phyloP scores from a whole-genome alignment of 2,113 vertebrate genomes.

The Equus quagga region DNA sequence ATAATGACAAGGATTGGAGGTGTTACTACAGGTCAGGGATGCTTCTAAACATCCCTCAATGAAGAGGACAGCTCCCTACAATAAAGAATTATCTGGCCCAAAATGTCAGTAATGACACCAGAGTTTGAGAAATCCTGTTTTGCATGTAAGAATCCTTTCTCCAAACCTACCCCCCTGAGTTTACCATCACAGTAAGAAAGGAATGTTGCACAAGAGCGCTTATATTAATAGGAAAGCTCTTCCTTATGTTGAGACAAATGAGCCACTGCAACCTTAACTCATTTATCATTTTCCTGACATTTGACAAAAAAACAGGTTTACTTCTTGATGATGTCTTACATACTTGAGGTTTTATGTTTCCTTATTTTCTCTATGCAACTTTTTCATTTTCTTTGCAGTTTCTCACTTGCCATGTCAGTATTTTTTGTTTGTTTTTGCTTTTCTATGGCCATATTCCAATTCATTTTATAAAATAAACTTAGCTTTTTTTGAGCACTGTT shows the following conservation, averaged over 20 bases:
- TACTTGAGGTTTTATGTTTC: neutral
- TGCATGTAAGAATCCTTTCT: neutral
- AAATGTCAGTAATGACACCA: neutral
- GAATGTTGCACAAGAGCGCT: neutral
- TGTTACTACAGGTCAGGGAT: neutral
- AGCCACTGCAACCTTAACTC: neutral
- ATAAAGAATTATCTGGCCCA: neutral
- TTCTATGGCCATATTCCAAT: neutral
- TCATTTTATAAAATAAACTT: constrained; percentile 35
- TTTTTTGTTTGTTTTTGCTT: constrained; percentile 2
- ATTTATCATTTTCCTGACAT: neutral
- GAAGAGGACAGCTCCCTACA: neutral
- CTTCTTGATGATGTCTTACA: neutral
- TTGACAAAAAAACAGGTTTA: neutral
- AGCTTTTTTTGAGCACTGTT: neutral
- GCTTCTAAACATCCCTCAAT: neutral
- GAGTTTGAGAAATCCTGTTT: neutral
- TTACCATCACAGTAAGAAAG: neutral
- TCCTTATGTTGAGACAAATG: neutral
- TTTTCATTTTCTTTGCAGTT: constrained; percentile 10
- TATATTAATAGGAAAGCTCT: neutral
- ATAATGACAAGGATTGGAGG: neutral
- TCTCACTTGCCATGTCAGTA: neutral
- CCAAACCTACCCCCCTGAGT: neutral
- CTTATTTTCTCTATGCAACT: neutral